Evolutionary conservation across 2,797 vertebrate species (phyloP), one percentile per base, ranked within the genome.

Genomic region (Lerista edwardsae): DNA sequence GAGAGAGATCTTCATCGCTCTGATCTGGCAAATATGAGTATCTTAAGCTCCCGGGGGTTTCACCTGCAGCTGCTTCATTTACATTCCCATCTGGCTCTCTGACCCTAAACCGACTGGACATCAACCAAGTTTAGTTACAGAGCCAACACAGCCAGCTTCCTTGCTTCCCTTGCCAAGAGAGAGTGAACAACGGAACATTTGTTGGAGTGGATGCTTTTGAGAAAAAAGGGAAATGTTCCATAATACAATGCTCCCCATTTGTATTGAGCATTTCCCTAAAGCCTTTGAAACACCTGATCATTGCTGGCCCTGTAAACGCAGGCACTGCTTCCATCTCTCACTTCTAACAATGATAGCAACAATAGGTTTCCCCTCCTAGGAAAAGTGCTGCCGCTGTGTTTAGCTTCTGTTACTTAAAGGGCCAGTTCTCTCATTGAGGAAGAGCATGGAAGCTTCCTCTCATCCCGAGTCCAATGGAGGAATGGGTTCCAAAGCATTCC

Each of bases 51-150:
- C 80, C 59, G 27, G 82, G 31, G 62, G 79, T 82, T 84, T 55
- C 81, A 80, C 21, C 71, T 85, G 68, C 61, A 67, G 1, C 71
- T 85, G 71, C 7, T 17, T 85, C 72, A 75, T 75, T 86, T 77
- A 29, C 65, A 75, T 74, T 73, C 86, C 61, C 39, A 41, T 62
- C 44, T 80, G 23, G 55, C 81, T 76, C 12, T 78, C n/a, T 81
- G 59, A 80, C 57, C 41, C 69, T 59, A 55, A 75, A 5, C 27
- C 15, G 11, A 14, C 44, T 59, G n/a, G 29, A 67, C n/a, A 68
- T 76, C 25, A 61, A 27, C 77, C 81, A 69, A 41, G 2, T 19
- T 80, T 82, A 0, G 0, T 25, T 9, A 29, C 25, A 7, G 0
- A 71, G 47, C 74, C 12, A 84, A 82, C 19, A 29, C 31, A 2